Evolutionary conservation across 2,888 invertebrate species (phyloP), one percentile per base, ranked within the genome.

Genomic region (Eupithecia subumbrata): DNA sequence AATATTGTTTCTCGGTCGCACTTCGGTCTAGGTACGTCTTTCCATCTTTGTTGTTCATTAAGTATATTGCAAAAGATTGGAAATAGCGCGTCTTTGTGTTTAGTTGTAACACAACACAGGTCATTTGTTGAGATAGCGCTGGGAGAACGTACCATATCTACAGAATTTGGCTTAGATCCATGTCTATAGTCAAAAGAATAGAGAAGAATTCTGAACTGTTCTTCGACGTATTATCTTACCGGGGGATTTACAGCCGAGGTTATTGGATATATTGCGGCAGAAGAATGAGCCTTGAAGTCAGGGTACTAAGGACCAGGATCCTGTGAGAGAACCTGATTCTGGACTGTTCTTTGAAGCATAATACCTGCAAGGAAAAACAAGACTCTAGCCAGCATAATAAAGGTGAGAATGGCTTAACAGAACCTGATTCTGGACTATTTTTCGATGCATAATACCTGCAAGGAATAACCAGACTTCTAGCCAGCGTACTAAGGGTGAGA

Each of bases 371-470:
- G 12, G 22, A 11, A 11, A 22, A n/a, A 1, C 18, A 52, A 3
- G 7, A 8, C 18, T 52, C 18, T 48, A 48, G 5, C 18, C 7
- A 52, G n/a, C 3, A 34, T 2, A 34, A 74, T 48, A 83, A 84
- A 0, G 88, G 85, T 14, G 87, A 89, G 0, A 88, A 91, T 18
- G 89, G 89, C 43, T 76, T 90, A 30, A 64, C 2, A 16, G 34
- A 34, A 18, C 14, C 30, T 14, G 25, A 30, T 2, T 64, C 7
- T 34, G 8, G 30, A 30, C 16, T 34, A 8, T 64, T 64, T 0
- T 30, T 56, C 5, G 56, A 22, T 56, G n/a, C 11, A 56, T 56
- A 12, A 56, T 22, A 56, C 11, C 56, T 56, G 22, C 22, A 56
- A 22, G 12, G 56, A 11, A 22, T 22, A 22, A n/a, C 9, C n/a